A percentile compares a stretch with the other conserved stretches of the same genome.
These are phyloP conservation scores for Equus quagga DNA, from an alignment of 2,113 vertebrate species.

Conservation along the genomic window DNA sequence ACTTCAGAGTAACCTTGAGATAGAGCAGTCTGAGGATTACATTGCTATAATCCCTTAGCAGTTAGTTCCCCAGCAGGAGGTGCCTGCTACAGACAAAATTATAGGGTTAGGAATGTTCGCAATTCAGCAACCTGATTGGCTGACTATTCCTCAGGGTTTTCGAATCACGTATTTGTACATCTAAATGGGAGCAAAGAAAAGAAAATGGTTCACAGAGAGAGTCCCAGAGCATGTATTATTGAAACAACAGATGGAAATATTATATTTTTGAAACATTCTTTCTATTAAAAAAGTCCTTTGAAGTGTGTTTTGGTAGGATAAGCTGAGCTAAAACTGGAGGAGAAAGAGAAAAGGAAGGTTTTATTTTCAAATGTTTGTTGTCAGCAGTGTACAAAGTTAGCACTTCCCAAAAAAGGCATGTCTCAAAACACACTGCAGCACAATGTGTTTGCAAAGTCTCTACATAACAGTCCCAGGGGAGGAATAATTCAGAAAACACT, in stretches of 20 bases:
- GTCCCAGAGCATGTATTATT: slow-evolving; percentile 82
- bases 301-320: slow-evolving; percentile 84
- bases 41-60: slow-evolving; percentile 73
- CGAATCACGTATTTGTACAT: slow-evolving; percentile 78
- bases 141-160: slow-evolving; percentile 73
- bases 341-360: background rate
- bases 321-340: slow-evolving; percentile 82
- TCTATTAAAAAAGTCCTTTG: slow-evolving; percentile 83
- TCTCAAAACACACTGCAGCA: background rate
- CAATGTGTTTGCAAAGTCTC: background rate
- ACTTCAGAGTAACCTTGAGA: slow-evolving; percentile 53
- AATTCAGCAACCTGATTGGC: slow-evolving; percentile 71
- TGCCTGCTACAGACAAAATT: slow-evolving; percentile 77
- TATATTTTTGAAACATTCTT: slow-evolving; percentile 88
- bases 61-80: slow-evolving; percentile 71
- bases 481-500: background rate
- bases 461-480: background rate
- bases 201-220: slow-evolving; percentile 81
- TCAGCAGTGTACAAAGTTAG: slow-evolving; percentile 79
- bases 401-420: slow-evolving; percentile 69
- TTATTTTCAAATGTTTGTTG: slow-evolving; percentile 78
- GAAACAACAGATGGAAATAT: slow-evolving; percentile 90
- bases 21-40: slow-evolving; percentile 53
- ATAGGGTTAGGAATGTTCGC: slow-evolving; percentile 67
- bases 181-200: slow-evolving; percentile 82